A percentile compares a stretch with the other conserved stretches of the same genome.
Conservation (phyloP, 2,113 vertebrate species). For the Crotalus viridis region DNA sequence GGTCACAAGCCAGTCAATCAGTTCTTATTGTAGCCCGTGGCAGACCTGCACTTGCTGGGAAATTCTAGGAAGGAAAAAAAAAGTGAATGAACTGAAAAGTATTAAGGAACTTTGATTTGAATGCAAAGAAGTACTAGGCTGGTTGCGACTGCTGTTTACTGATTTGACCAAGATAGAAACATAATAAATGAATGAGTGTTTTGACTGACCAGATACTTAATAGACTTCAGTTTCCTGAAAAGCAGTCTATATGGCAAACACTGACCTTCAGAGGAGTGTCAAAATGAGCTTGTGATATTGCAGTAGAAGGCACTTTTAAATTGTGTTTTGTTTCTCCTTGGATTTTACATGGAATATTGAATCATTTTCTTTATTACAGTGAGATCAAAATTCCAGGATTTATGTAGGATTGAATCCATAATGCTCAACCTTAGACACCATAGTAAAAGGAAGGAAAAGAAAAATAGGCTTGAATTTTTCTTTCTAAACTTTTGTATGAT, state of each 20-base stretch:
- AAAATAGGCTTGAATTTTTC: not conserved
- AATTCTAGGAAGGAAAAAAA: not conserved
- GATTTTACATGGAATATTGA: not conserved
- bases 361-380: not conserved
- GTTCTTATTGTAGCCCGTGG: not conserved
- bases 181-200: not conserved
- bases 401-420: not conserved
- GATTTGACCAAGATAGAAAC: not conserved
- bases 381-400: not conserved
- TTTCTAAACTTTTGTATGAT: not conserved
- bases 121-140: not conserved
- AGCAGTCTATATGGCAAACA: not conserved
- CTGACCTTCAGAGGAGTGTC: not conserved
- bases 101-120: not conserved
- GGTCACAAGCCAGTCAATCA: not conserved
- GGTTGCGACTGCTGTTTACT: not conserved
- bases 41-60: not conserved
- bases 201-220: not conserved
- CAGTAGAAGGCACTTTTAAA: not conserved
- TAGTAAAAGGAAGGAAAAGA: not conserved
- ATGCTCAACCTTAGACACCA: not conserved
- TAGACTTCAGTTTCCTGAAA: not conserved
- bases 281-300: not conserved
- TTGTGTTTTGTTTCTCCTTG: not conserved
- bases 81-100: conserved; percentile 7